These are phyloP conservation scores for Catamblyrhynchus diadema DNA, from an alignment of 2,797 vertebrate species.

Conservation along the genomic window DNA sequence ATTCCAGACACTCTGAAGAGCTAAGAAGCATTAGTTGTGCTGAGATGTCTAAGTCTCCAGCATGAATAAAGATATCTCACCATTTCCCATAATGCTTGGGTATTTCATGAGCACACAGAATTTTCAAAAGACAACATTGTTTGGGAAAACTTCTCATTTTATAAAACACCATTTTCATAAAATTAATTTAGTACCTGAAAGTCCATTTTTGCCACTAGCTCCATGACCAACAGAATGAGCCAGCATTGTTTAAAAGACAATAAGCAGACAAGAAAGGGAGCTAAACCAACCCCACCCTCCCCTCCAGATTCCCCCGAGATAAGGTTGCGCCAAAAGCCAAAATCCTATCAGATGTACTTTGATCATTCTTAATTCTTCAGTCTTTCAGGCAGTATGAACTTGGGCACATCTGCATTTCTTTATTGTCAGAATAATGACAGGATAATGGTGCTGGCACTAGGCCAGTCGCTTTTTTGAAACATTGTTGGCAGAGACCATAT, in stretches of 20 bases:
- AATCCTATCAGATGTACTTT: conserved; percentile 22
- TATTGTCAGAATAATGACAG: conserved; percentile 43
- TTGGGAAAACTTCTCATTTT: not conserved
- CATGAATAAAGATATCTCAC: not conserved
- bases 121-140: not conserved
- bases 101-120: not conserved
- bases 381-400: conserved; percentile 16
- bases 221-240: not conserved
- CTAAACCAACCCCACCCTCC: conserved; percentile 2
- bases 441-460: conserved; percentile 19
- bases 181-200: not conserved
- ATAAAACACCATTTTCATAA: not conserved
- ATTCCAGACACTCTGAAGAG: not conserved
- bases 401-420: conserved; percentile 47
- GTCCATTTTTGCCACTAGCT: not conserved
- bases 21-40: not conserved
- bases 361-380: conserved; percentile 10
- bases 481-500: not conserved
- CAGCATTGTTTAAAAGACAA: conserved; percentile 28
- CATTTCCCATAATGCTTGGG: not conserved
- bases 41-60: not conserved
- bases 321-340: conserved; percentile 17
- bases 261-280: conserved; percentile 2
- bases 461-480: conserved; percentile 9
- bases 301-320: not conserved